Percentiles rank a stretch among this genome's conserved stretches.
phyloP scores from a whole-genome alignment of 92 coral and sea anemone species.

The Paragorgia papillata region DNA sequence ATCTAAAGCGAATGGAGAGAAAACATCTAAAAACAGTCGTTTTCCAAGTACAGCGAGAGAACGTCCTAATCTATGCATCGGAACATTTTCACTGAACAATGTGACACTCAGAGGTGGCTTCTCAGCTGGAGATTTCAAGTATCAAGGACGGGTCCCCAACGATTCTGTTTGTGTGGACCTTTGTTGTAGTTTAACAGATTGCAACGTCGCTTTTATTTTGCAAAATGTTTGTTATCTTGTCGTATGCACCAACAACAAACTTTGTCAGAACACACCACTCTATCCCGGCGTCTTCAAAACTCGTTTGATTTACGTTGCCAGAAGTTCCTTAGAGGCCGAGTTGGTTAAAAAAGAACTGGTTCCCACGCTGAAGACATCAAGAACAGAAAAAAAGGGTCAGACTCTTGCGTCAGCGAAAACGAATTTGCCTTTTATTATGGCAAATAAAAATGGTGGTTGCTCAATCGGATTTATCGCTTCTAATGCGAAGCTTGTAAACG shows the following conservation, averaged over 20 bases:
- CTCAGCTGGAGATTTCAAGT: slow-evolving; percentile 84
- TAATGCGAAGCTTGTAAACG: slow-evolving; percentile 11
- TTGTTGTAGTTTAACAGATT: slow-evolving; percentile 64
- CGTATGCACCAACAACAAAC: slow-evolving; percentile 63
- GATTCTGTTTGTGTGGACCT: slow-evolving; percentile 66
- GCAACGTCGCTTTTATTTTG: slow-evolving; percentile 81
- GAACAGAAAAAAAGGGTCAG: background rate
- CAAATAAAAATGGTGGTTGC: background rate
- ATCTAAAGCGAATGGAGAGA: background rate
- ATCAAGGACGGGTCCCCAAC: slow-evolving; percentile 61
- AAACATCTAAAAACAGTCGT: background rate
- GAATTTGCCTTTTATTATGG: no score
- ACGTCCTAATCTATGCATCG: background rate
- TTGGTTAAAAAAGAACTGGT: slow-evolving; percentile 28
- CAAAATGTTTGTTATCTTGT: slow-evolving; percentile 74
- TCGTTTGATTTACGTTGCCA: slow-evolving; percentile 10
- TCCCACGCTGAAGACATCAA: slow-evolving; percentile 14
- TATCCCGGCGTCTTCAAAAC: slow-evolving; percentile 7
- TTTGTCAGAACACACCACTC: slow-evolving; percentile 73
- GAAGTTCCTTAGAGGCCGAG: slow-evolving; percentile 21
- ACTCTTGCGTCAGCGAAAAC: background rate
- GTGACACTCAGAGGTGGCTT: slow-evolving; percentile 90
- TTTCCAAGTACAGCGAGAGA: background rate
- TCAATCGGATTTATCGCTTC: slow-evolving; percentile 3
- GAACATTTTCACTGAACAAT: slow-evolving; percentile 34